phyloP scores from a whole-genome alignment of 2,797 vertebrate genomes.

The Halcyon badia region DNA sequence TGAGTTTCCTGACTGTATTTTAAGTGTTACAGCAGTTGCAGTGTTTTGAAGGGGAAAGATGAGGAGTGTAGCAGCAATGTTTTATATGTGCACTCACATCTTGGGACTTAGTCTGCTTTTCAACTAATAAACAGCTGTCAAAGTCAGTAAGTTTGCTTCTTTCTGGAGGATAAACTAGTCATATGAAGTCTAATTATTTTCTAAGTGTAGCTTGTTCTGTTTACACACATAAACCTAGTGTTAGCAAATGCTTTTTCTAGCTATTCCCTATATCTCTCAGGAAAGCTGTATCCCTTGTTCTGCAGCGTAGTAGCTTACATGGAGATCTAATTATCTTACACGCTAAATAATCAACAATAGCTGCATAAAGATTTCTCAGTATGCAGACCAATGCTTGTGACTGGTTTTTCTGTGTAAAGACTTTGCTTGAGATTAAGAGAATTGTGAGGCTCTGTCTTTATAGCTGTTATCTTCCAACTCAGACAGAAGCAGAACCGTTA shows the following conservation, averaged over 20 bases:
- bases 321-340: background rate
- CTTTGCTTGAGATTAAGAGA: background rate
- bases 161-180: background rate
- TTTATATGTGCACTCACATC: background rate
- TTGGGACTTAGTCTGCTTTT: background rate
- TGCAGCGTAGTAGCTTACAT: background rate
- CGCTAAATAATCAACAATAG: background rate
- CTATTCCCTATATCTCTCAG: background rate
- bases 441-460: background rate
- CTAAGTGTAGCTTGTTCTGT: background rate
- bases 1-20: background rate
- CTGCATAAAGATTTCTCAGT: background rate
- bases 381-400: background rate
- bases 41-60: background rate
- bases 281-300: background rate
- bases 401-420: background rate
- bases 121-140: background rate
- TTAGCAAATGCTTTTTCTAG: background rate
- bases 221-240: background rate
- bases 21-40: background rate
- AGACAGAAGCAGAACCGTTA: background rate
- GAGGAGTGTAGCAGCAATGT: background rate
- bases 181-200: background rate
- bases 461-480: background rate
- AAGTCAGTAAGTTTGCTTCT: background rate